Conservation (phyloP, 1,140 invertebrate species). For the Rhizoglyphus robini region DNA sequence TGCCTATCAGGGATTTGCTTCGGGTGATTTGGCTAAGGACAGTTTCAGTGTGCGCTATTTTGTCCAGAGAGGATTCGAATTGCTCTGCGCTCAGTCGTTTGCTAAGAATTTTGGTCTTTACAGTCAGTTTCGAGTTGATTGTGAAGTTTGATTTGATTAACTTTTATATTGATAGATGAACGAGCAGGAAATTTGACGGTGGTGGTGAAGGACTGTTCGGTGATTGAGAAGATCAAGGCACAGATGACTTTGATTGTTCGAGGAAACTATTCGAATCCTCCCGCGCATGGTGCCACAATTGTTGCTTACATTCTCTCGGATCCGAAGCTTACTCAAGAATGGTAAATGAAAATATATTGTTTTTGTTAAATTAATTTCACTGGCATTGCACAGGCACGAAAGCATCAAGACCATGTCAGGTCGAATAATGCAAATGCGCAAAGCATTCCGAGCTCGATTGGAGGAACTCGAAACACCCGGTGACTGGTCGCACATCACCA, state of each 20-base stretch:
- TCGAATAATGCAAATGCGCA: constrained; percentile 78
- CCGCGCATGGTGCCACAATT: constrained; percentile 59
- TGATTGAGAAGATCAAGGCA: constrained; percentile 53
- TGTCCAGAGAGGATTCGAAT: constrained; percentile 64
- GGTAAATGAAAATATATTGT: constrained; percentile 34
- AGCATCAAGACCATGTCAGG: constrained; percentile 71
- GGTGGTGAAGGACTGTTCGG: constrained; percentile 49
- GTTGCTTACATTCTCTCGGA: constrained; percentile 71
- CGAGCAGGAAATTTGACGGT: constrained; percentile 76
- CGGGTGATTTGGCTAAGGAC: constrained; percentile 84
- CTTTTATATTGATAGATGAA: too few species aligned
- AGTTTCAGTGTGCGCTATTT: constrained; percentile 79
- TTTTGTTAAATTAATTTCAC: constrained; percentile 21
- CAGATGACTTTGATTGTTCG: constrained; percentile 75
- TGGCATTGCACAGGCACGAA: too few species aligned
- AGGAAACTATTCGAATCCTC: constrained; percentile 41
- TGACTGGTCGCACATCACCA: constrained; percentile 82
- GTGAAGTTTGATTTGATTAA: neutral
- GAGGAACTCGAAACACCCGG: constrained; percentile 67
- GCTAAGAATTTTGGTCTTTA: constrained; percentile 98
- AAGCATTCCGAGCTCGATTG: constrained; percentile 57
- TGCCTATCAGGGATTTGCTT: constrained; percentile 95
- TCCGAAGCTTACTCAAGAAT: constrained; percentile 59
- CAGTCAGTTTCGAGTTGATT: constrained; percentile 32
- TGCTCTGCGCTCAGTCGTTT: constrained; percentile 88